Conservation (phyloP, 1,140 invertebrate species). For the Papilio aristodemus region DNA sequence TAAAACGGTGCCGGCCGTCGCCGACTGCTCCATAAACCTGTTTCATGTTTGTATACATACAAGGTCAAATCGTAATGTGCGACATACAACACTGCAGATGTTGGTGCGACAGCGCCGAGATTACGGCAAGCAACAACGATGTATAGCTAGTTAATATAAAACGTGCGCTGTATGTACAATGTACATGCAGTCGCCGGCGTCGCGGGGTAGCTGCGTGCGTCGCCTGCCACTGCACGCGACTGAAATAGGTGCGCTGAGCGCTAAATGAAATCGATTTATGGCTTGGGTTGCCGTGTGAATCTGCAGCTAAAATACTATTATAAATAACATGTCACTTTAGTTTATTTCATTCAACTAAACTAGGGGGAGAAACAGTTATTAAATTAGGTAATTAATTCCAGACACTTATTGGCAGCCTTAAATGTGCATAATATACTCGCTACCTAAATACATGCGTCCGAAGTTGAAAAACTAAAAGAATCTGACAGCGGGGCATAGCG, state of each 20-base stretch:
- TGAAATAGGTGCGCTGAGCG: constrained; percentile 48
- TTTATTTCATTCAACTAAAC: too few relatives aligned
- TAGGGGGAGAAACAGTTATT: too few relatives aligned
- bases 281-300: constrained; percentile 1
- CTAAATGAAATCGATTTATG: constrained; percentile 50
- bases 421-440: constrained; percentile 36
- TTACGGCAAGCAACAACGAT: constrained; percentile 17
- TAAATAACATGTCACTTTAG: not conserved
- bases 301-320: not conserved
- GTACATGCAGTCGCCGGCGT: constrained; percentile 14
- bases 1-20: constrained; percentile 48
- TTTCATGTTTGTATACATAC: constrained; percentile 42
- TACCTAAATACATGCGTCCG: constrained; percentile 25
- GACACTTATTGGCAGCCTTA: constrained; percentile 1
- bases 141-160: constrained; percentile 10
- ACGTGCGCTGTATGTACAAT: not conserved
- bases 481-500: not conserved
- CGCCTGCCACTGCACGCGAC: constrained; percentile 41
- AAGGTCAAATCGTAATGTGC: constrained; percentile 42
- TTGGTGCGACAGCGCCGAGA: constrained; percentile 29
- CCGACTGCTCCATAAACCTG: constrained; percentile 46
- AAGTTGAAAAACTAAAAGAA: constrained; percentile 28
- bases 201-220: constrained; percentile 25
- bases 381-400: too few relatives aligned
- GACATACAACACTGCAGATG: constrained; percentile 41